A percentile compares a stretch with the other conserved stretches of the same genome.
These are phyloP conservation scores for Ptychochromis oligacanthus DNA, from an alignment of 2,113 vertebrate species.

Conservation along the genomic window DNA sequence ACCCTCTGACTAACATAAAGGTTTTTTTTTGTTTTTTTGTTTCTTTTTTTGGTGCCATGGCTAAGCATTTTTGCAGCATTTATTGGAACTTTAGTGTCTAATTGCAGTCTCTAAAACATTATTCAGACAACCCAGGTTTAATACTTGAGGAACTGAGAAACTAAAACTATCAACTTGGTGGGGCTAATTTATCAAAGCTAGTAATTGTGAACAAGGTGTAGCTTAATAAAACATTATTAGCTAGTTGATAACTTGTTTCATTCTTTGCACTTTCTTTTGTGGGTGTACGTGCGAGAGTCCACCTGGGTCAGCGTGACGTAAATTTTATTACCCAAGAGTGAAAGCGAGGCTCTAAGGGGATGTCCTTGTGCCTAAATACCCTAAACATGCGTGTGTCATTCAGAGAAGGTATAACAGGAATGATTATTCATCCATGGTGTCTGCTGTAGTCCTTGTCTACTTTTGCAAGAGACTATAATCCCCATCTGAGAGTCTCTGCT, in stretches of 20 bases:
- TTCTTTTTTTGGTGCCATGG: background rate
- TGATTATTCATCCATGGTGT: background rate
- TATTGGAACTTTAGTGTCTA: background rate
- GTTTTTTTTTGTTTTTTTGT: too few relatives aligned
- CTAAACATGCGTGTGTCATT: background rate
- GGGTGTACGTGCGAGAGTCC: background rate
- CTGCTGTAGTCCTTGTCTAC: background rate
- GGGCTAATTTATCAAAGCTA: background rate
- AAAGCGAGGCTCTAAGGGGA: background rate
- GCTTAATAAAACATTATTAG: background rate
- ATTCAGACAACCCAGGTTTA: background rate
- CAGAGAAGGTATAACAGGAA: background rate
- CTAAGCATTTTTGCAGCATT: background rate
- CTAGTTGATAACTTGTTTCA: background rate
- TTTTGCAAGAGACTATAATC: background rate
- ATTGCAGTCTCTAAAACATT: background rate
- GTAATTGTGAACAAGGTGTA: background rate
- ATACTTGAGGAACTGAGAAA: background rate
- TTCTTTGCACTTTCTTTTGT: background rate
- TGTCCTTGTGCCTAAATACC: background rate
- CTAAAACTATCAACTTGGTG: background rate
- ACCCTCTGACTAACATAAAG: too few relatives aligned
- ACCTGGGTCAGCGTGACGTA: background rate
- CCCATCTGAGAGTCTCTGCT: background rate
- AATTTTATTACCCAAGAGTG: background rate